phyloP scores from a whole-genome alignment of 1,140 invertebrate species.

The Lordiphosa stackelbergi region DNA sequence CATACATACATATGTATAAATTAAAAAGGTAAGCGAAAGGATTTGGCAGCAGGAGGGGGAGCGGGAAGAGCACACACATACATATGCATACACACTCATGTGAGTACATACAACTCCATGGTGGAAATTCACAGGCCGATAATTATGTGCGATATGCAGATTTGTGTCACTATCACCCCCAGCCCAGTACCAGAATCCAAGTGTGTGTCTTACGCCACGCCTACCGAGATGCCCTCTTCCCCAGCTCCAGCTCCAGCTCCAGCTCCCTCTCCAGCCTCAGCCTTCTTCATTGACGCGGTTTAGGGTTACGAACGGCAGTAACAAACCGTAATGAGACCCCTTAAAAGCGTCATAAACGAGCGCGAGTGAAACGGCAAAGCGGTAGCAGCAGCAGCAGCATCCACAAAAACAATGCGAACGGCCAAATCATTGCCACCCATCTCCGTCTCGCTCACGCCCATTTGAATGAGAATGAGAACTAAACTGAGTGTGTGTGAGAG shows the following conservation, averaged over 20 bases:
- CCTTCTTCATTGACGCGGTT: slow-evolving; percentile 43
- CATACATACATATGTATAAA: slow-evolving; percentile 22
- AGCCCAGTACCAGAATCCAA: slow-evolving; percentile 27
- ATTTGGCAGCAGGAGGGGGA: not conserved
- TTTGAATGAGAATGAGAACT: slow-evolving; percentile 11
- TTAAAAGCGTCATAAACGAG: slow-evolving; percentile 31
- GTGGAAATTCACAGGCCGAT: slow-evolving; percentile 18
- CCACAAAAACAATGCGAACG: slow-evolving; percentile 58
- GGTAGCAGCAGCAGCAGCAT: slow-evolving; percentile 23
- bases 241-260: slow-evolving; percentile 24
- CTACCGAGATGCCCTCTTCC: slow-evolving; percentile 37
- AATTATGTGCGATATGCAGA: slow-evolving; percentile 44
- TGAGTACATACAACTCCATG: slow-evolving; percentile 1
- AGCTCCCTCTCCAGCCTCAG: slow-evolving; percentile 20
- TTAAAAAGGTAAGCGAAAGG: slow-evolving; percentile 2
- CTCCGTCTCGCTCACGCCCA: slow-evolving; percentile 48
- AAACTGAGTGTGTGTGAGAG: not conserved
- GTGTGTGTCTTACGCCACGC: slow-evolving; percentile 50
- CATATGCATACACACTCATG: not conserved
- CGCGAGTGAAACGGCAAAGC: slow-evolving; percentile 49
- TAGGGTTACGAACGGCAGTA: slow-evolving; percentile 43
- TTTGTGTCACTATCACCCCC: slow-evolving; percentile 31
- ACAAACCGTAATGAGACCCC: slow-evolving; percentile 36
- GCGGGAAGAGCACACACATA: not conserved
- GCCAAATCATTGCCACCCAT: slow-evolving; percentile 61